Conservation (phyloP, 2,113 vertebrate genomes). For the Sceloporus tristichus region DNA sequence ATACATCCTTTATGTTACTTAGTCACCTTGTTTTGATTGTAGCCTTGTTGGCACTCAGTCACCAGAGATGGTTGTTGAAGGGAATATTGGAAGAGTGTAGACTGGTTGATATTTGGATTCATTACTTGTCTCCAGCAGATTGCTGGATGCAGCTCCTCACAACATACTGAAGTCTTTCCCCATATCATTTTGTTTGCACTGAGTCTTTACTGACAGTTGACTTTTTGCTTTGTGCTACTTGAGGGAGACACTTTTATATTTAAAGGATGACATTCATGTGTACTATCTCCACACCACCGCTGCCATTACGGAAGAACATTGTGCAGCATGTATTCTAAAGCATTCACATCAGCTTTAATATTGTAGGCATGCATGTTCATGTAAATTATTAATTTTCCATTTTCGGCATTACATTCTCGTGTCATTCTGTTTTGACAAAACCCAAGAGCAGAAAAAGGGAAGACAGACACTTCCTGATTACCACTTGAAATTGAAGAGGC, state of each 20-base stretch:
- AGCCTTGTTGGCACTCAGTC: neutral
- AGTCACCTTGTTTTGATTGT: neutral
- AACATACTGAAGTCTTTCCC: neutral
- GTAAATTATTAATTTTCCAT: slow-evolving; percentile 48
- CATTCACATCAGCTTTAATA: neutral
- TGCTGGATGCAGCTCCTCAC: neutral
- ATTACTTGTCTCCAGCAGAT: neutral
- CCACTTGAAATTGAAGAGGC: slow-evolving; percentile 29
- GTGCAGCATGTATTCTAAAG: neutral
- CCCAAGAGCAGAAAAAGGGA: slow-evolving; percentile 7
- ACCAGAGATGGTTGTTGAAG: neutral
- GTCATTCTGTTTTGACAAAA: slow-evolving; percentile 4
- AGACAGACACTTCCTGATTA: slow-evolving; percentile 26
- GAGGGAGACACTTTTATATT: neutral
- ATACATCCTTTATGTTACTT: too few relatives aligned
- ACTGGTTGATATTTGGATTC: neutral
- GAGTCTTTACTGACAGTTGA: neutral
- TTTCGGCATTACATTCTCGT: slow-evolving; percentile 24
- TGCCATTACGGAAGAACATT: too few relatives aligned
- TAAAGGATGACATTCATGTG: neutral
- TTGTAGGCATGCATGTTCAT: neutral
- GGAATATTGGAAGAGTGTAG: neutral
- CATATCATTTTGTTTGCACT: neutral
- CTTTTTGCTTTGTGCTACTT: neutral
- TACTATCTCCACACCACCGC: too few relatives aligned